phyloP scores from a whole-genome alignment of 2,113 vertebrate genomes.

The Cyphomyrus discorhynchus region DNA sequence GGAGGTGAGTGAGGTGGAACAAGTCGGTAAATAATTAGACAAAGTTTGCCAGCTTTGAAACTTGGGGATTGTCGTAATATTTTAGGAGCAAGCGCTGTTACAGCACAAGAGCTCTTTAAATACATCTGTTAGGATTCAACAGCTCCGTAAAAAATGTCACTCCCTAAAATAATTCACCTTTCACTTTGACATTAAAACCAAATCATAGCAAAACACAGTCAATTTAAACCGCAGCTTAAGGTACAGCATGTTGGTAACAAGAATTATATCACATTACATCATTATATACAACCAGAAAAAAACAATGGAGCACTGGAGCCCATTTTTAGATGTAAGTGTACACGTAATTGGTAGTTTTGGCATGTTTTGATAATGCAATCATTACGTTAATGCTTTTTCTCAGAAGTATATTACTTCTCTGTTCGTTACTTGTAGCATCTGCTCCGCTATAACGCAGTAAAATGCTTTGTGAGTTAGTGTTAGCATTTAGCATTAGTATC shows the following conservation, averaged over 20 bases:
- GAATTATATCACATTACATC: background rate
- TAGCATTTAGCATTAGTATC: background rate
- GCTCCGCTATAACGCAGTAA: background rate
- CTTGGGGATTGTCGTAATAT: conserved; percentile 71
- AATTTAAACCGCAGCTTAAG: background rate
- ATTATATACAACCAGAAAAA: background rate
- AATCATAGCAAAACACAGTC: background rate
- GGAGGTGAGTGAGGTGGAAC: conserved; percentile 75
- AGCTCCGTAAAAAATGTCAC: background rate
- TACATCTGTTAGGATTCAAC: background rate
- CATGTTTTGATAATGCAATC: background rate
- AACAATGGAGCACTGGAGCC: background rate
- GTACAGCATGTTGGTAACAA: background rate
- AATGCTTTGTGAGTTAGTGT: background rate
- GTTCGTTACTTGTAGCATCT: background rate
- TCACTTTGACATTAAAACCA: background rate
- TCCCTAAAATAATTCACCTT: background rate
- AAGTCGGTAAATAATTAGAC: conserved; percentile 84
- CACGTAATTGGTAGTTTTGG: background rate
- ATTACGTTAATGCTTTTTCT: background rate
- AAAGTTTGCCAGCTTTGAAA: conserved; percentile 97
- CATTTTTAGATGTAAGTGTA: background rate
- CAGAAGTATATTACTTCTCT: background rate
- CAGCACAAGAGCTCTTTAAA: background rate
- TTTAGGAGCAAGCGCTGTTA: conserved; percentile 38